phyloP scores from a whole-genome alignment of 2,888 invertebrate genomes.

The Dasypogon diadema region DNA sequence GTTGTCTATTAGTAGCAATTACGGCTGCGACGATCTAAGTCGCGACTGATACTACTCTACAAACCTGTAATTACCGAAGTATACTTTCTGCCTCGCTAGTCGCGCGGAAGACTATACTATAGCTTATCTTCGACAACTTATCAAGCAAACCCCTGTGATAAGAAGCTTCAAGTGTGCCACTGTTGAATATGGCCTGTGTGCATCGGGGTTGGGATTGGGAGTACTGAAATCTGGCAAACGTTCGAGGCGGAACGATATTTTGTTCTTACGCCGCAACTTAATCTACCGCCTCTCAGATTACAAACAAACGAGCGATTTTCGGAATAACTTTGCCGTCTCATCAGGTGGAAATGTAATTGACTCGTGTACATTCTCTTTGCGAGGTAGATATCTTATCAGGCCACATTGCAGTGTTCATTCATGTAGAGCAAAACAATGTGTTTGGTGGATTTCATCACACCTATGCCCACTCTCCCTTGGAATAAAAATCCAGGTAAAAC shows the following conservation, averaged over 20 bases:
- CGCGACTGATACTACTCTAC: neutral
- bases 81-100: neutral
- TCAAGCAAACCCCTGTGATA: neutral
- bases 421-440: too few relatives aligned
- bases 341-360: neutral
- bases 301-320: neutral
- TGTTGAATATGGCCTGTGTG: neutral
- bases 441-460: too few relatives aligned
- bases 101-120: neutral
- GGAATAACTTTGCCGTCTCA: neutral
- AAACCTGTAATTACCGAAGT: constrained; percentile 17
- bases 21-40: neutral
- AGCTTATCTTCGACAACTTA: constrained; percentile 1
- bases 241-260: neutral
- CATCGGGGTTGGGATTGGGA: neutral
- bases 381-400: too few relatives aligned
- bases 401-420: too few relatives aligned
- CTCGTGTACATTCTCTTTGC: too few relatives aligned
- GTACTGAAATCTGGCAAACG: neutral
- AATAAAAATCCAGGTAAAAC: too few relatives aligned
- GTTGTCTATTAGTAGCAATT: neutral
- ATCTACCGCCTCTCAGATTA: neutral
- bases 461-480: too few relatives aligned
- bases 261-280: neutral
- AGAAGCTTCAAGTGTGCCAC: neutral